Conservation (phyloP, 2,888 invertebrate genomes). For the Phrixothrix hirtus region DNA sequence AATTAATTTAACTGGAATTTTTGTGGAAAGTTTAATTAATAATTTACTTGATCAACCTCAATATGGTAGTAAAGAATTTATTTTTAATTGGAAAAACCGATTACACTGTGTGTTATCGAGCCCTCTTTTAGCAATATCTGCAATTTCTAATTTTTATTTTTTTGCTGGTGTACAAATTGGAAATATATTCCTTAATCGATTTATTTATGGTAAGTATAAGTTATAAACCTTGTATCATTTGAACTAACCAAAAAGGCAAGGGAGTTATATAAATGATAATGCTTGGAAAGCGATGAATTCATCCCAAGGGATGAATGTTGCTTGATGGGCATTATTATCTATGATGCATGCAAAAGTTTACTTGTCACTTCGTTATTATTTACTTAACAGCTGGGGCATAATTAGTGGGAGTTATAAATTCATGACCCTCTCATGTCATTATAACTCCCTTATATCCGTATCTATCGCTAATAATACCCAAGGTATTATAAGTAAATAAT, state of each 20-base stretch:
- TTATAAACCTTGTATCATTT: neutral
- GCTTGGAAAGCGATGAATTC: too few relatives aligned
- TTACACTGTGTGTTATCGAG: constrained; percentile 70
- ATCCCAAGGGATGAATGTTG: too few relatives aligned
- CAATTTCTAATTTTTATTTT: constrained; percentile 86
- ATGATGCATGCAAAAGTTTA: too few relatives aligned
- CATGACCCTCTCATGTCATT: too few relatives aligned
- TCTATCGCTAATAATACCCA: too few relatives aligned
- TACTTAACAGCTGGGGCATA: too few relatives aligned
- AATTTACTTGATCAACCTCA: constrained; percentile 51
- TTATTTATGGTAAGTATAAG: constrained; percentile 58
- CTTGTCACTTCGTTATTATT: too few relatives aligned
- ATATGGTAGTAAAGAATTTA: constrained; percentile 33
- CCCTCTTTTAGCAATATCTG: constrained; percentile 77
- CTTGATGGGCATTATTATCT: too few relatives aligned
- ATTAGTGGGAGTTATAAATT: too few relatives aligned
- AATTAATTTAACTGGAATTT: constrained; percentile 81
- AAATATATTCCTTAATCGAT: constrained; percentile 66
- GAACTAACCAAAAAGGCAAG: neutral
- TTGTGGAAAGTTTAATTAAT: constrained; percentile 69
- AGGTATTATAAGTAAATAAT: too few relatives aligned
- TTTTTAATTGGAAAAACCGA: constrained; percentile 59
- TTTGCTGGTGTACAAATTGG: constrained; percentile 78
- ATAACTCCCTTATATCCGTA: too few relatives aligned
- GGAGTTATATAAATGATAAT: too few relatives aligned